Base-by-base conservation (phyloP, 2,888 invertebrate species). In the Gortyna flavago region DNA sequence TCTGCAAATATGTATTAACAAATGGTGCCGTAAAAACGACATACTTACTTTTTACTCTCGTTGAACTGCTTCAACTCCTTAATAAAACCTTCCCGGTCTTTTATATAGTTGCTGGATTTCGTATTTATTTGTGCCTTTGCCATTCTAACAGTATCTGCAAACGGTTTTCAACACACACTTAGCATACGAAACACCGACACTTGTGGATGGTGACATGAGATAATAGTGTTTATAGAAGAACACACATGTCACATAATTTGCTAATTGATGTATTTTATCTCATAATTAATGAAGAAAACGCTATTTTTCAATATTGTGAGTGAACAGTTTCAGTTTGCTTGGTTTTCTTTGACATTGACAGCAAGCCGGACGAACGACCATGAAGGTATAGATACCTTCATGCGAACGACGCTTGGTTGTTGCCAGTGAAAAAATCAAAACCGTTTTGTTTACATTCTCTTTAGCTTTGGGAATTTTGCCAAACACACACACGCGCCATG, bases 31-130 rank as follows among this genome's bases (percentile, higher is more conserved):
- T 67, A 61, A 79, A 68, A 73, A 65, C 48, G 65, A 11, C 64
- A 81, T 83, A 97, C 98, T 98, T 96, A 99, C 99, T 99, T 99
- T 97, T 98, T 98, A 90, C 98, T 98, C 88, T 99, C 99, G 95
- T 99, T 99, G 94, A 99, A 99, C 94, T 98, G 98, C 92, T 98
- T 98, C 90, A 99, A 97, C 93, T 99, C 99, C 94, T 98, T 97
- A 87, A 98, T 95, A 97, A 99, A 99, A 88, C 97, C 97, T 90
- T 98, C 98, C 92, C 97, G 98, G 96, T 98, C 98, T 94, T 97
- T 97, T 92, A 97, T 96, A 97, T 98, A 98, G 92, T 97, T 97
- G 94, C 97, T 97, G 89, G 98, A 97, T 89, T 95, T 96, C 3
- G 94, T 95, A 92, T 96, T 96, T 93, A 97, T 94, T 93, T 96